These are phyloP conservation scores for Philhelius pedissequus DNA, from an alignment of 2,888 invertebrate genomes.

Conservation along the genomic window DNA sequence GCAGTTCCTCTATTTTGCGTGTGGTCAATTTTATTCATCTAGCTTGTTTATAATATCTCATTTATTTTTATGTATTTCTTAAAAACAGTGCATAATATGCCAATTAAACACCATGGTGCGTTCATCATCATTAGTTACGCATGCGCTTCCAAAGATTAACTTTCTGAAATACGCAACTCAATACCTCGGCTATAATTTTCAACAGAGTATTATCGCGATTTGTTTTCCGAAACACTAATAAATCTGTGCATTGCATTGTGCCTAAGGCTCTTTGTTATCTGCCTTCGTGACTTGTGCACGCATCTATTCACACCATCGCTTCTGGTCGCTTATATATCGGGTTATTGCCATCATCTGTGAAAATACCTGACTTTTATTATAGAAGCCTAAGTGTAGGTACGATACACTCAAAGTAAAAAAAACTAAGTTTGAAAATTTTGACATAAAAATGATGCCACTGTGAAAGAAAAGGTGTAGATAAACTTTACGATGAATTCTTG, in stretches of 20 bases:
- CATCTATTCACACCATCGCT: slow-evolving; percentile 62
- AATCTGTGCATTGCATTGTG: background rate
- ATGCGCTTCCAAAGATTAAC: background rate
- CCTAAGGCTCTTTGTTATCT: background rate
- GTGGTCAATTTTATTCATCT: too few species aligned
- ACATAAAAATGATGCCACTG: too few species aligned
- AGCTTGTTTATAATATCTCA: too few species aligned
- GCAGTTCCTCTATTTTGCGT: too few species aligned
- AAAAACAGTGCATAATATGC: background rate
- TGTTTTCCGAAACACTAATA: background rate
- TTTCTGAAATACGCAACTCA: slow-evolving; percentile 1
- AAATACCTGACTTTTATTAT: background rate
- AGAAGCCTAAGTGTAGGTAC: background rate
- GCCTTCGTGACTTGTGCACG: slow-evolving; percentile 46
- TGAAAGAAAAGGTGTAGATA: too few species aligned
- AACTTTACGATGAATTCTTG: too few species aligned
- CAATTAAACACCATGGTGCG: background rate
- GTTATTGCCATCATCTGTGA: slow-evolving; percentile 32
- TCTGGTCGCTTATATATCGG: slow-evolving; percentile 16
- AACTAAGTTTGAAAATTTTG: background rate
- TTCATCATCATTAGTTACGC: slow-evolving; percentile 24
- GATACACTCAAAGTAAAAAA: background rate
- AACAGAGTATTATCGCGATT: slow-evolving; percentile 33
- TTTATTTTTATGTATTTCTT: background rate
- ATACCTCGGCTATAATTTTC: background rate